Conservation (phyloP, 2,797 vertebrate genomes). For the Enteromius paludinosus region DNA sequence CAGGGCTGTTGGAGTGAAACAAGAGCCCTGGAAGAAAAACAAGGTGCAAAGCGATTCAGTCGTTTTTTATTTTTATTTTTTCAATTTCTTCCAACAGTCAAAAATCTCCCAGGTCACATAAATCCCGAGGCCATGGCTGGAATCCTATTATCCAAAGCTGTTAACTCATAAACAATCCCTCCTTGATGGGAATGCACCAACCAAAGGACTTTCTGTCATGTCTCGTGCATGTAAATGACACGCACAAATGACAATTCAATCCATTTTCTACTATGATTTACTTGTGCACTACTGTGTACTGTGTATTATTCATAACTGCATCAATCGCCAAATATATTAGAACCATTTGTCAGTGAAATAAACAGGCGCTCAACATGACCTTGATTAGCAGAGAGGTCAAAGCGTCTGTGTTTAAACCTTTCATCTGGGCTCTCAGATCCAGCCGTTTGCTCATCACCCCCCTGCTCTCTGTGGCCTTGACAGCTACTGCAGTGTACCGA, state of each 20-base stretch:
- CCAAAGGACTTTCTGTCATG: slow-evolving; percentile 53
- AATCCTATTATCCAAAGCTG: slow-evolving; percentile 68
- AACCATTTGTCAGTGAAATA: slow-evolving; percentile 52
- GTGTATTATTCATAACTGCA: slow-evolving; percentile 45
- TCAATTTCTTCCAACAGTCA: slow-evolving; percentile 67
- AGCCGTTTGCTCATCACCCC: slow-evolving; percentile 40
- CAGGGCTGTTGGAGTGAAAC: slow-evolving; percentile 70
- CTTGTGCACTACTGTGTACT: slow-evolving; percentile 27
- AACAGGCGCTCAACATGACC: slow-evolving; percentile 46
- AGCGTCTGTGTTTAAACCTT: slow-evolving; percentile 49
- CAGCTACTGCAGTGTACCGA: slow-evolving; percentile 77
- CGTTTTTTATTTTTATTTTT: slow-evolving; percentile 69
- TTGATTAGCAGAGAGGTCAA: slow-evolving; percentile 55
- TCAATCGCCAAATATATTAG: slow-evolving; percentile 46
- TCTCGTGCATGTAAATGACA: slow-evolving; percentile 27
- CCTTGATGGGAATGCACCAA: slow-evolving; percentile 57
- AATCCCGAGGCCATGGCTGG: slow-evolving; percentile 65
- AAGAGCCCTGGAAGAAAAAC: slow-evolving; percentile 63
- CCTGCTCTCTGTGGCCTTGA: slow-evolving; percentile 61
- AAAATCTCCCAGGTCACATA: slow-evolving; percentile 68
- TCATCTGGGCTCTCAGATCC: slow-evolving; percentile 45
- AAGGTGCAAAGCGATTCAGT: slow-evolving; percentile 57
- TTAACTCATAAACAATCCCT: slow-evolving; percentile 71
- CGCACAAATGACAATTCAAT: slow-evolving; percentile 38
- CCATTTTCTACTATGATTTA: slow-evolving; percentile 45